A percentile compares a stretch with the other conserved stretches of the same genome.
These are phyloP conservation scores for Gadus chalcogrammus DNA, from an alignment of 2,113 vertebrate species.

Conservation along the genomic window DNA sequence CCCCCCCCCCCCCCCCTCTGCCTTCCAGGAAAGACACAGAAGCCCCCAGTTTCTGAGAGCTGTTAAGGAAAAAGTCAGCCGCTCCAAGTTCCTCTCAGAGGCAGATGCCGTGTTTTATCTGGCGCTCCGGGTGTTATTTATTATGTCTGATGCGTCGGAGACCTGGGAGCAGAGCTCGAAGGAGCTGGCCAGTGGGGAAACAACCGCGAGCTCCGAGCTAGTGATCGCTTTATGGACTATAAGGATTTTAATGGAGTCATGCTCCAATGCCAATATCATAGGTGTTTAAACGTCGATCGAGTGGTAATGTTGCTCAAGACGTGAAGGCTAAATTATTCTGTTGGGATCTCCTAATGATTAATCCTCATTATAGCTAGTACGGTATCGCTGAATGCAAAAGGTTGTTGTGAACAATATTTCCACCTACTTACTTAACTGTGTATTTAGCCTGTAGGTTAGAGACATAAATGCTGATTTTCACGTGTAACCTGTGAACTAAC, in stretches of 20 bases:
- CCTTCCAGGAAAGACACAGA: constrained; percentile 59
- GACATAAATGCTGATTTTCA: too few species aligned
- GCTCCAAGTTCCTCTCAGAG: constrained; percentile 44
- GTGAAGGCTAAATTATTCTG: background rate
- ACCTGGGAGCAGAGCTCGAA: constrained; percentile 44
- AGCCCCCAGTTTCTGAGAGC: constrained; percentile 52
- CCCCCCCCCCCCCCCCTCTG: constrained; percentile 33
- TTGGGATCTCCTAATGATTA: too few species aligned
- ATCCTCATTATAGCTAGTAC: too few species aligned
- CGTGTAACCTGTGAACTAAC: too few species aligned
- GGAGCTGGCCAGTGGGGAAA: constrained; percentile 38
- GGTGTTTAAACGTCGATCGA: constrained; percentile 26
- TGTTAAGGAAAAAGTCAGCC: constrained; percentile 38
- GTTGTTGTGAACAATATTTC: too few species aligned
- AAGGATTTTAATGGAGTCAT: constrained; percentile 33
- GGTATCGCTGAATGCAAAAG: too few species aligned
- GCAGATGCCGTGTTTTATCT: constrained; percentile 61
- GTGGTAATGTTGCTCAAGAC: constrained; percentile 1
- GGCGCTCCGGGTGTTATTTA: constrained; percentile 55
- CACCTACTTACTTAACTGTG: too few species aligned
- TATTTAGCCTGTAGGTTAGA: too few species aligned
- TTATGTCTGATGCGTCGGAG: constrained; percentile 54
- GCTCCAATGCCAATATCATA: constrained; percentile 42
- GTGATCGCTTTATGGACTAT: constrained; percentile 47
- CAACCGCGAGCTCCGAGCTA: constrained; percentile 40